Conservation (phyloP, 2,888 invertebrate genomes). For the Coenonympha arcania region DNA sequence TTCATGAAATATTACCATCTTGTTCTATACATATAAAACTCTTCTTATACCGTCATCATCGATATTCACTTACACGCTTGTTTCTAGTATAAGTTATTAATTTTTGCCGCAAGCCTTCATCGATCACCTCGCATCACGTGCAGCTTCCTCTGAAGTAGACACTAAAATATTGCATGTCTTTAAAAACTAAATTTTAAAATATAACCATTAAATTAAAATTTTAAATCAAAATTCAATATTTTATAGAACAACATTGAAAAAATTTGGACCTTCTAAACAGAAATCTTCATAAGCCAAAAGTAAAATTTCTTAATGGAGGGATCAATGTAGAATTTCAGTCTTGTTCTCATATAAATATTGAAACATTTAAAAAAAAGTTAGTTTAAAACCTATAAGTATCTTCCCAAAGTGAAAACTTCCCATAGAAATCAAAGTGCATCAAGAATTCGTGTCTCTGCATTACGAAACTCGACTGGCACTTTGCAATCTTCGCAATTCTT, state of each 20-base stretch:
- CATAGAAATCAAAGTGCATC: too few relatives aligned
- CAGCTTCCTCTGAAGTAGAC: constrained; percentile 19
- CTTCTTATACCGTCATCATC: not conserved
- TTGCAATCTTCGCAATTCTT: not conserved
- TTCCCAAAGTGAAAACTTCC: too few relatives aligned
- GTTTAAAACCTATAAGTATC: too few relatives aligned
- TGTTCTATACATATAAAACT: not conserved
- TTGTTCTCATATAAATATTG: not conserved
- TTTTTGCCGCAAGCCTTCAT: constrained; percentile 11
- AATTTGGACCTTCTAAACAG: too few relatives aligned
- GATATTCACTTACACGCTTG: not conserved
- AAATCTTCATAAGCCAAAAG: too few relatives aligned
- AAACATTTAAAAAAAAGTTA: not conserved
- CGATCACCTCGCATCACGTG: constrained; percentile 10
- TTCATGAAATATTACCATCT: too few relatives aligned
- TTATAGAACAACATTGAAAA: constrained; percentile 1
- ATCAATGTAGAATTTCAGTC: not conserved
- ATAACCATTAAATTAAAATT: constrained; percentile 20
- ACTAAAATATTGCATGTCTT: constrained; percentile 50
- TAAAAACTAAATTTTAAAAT: constrained; percentile 36
- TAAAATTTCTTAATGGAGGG: too few relatives aligned
- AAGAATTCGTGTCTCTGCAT: not conserved
- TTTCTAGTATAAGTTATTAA: not conserved
- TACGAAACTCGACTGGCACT: not conserved
- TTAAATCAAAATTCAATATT: constrained; percentile 26